phyloP scores from a whole-genome alignment of 1,140 invertebrate species.

The Danaus plexippus region DNA sequence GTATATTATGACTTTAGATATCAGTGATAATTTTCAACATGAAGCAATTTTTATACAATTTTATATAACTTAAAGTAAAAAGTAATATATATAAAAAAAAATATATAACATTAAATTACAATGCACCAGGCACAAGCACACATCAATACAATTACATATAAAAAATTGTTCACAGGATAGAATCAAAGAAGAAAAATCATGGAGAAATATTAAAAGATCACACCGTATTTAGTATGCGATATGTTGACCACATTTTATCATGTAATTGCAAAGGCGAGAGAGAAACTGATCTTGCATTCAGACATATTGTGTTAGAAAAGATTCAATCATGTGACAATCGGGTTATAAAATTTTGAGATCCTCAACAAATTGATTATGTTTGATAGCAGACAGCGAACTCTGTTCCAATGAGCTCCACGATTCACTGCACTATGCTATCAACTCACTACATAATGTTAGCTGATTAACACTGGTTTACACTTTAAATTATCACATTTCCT shows the following conservation, averaged over 20 bases:
- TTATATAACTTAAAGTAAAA: too few relatives aligned
- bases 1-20: constrained; percentile 17
- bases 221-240: constrained; percentile 13
- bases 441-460: constrained; percentile 47
- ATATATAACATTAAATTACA: constrained; percentile 34
- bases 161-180: background rate
- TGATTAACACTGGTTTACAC: constrained; percentile 58
- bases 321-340: constrained; percentile 9
- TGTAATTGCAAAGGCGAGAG: constrained; percentile 25
- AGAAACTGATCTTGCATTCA: constrained; percentile 24
- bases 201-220: constrained; percentile 7
- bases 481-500: constrained; percentile 63
- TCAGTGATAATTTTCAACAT: constrained; percentile 27
- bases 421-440: constrained; percentile 52
- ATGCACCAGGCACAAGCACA: constrained; percentile 40
- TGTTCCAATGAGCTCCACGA: constrained; percentile 35
- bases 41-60: constrained; percentile 2
- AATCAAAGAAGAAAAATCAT: constrained; percentile 7
- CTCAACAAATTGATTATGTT: constrained; percentile 31
- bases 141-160: constrained; percentile 12
- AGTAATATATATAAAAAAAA: too few relatives aligned
- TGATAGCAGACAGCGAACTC: constrained; percentile 39
- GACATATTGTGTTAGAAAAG: constrained; percentile 14
- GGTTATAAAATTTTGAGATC: constrained; percentile 41
- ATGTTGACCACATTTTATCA: constrained; percentile 14